phyloP scores from a whole-genome alignment of 2,113 vertebrate genomes.

The Euleptes europaea region DNA sequence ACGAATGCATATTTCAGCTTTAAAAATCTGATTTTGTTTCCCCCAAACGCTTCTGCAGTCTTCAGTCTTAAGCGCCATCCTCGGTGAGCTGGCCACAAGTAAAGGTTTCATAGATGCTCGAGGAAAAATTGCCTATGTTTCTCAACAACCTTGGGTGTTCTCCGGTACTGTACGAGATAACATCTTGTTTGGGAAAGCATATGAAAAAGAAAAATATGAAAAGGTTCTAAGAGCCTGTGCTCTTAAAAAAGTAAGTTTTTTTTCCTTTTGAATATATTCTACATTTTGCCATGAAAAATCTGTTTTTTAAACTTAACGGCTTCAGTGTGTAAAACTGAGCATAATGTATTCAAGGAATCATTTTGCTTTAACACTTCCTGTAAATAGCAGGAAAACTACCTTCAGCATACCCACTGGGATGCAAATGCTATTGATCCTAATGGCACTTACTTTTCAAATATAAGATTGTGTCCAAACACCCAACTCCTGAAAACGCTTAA shows the following conservation, averaged over 20 bases:
- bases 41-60: constrained; percentile 76
- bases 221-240: constrained; percentile 89
- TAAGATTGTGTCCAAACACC: neutral
- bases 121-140: constrained; percentile 88
- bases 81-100: constrained; percentile 85
- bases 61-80: constrained; percentile 87
- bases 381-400: neutral
- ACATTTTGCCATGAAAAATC: neutral
- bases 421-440: neutral
- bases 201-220: constrained; percentile 87
- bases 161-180: constrained; percentile 93
- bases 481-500: neutral
- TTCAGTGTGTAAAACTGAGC: neutral
- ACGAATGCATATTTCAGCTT: neutral
- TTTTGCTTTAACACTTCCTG: neutral
- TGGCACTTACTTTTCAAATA: neutral
- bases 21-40: neutral
- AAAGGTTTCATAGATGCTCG: constrained; percentile 82
- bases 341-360: neutral
- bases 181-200: constrained; percentile 94
- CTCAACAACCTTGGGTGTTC: constrained; percentile 96
- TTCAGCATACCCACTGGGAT: neutral
- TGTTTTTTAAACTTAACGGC: neutral
- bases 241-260: constrained; percentile 84
- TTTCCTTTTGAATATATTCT: neutral